phyloP scores from a whole-genome alignment of 2,888 invertebrate genomes.

The Torymus auratus region DNA sequence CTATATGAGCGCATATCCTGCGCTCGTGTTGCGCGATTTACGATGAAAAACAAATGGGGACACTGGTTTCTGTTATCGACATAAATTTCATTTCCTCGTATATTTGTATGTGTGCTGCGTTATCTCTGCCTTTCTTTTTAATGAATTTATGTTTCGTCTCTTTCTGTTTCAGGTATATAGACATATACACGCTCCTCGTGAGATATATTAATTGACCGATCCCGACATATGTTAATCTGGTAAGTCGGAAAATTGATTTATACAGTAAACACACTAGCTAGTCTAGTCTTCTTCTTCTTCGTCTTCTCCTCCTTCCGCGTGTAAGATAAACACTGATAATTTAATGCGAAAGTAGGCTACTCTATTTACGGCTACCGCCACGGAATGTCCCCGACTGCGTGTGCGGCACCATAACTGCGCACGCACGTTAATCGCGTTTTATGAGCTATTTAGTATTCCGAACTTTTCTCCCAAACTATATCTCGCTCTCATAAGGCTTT shows the following conservation, averaged over 20 bases:
- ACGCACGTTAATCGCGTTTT: too few relatives aligned
- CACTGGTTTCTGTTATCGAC: conserved; percentile 41
- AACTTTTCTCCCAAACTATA: too few relatives aligned
- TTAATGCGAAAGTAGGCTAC: conserved; percentile 20
- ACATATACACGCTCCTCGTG: too few relatives aligned
- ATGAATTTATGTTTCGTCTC: conserved; percentile 12
- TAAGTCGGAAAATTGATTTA: conserved; percentile 49
- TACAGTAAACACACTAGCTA: neutral
- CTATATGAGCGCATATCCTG: conserved; percentile 25
- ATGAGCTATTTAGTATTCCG: too few relatives aligned
- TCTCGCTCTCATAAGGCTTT: too few relatives aligned
- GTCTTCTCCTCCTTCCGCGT: too few relatives aligned
- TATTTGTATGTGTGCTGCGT: too few relatives aligned
- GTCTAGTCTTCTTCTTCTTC: neutral
- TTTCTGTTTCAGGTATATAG: conserved; percentile 51
- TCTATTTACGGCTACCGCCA: neutral
- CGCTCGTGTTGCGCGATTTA: conserved; percentile 45
- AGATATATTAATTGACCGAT: conserved; percentile 42
- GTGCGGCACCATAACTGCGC: too few relatives aligned
- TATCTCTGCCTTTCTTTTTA: neutral
- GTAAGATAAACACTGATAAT: conserved; percentile 15
- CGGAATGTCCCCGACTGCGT: too few relatives aligned
- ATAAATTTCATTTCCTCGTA: conserved; percentile 39
- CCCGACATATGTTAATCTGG: conserved; percentile 40
- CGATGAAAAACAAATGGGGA: conserved; percentile 52